A percentile compares a stretch with the other conserved stretches of the same genome.
These are phyloP conservation scores for Hymenopus coronatus DNA, from an alignment of 2,888 invertebrate species.

Conservation along the genomic window DNA sequence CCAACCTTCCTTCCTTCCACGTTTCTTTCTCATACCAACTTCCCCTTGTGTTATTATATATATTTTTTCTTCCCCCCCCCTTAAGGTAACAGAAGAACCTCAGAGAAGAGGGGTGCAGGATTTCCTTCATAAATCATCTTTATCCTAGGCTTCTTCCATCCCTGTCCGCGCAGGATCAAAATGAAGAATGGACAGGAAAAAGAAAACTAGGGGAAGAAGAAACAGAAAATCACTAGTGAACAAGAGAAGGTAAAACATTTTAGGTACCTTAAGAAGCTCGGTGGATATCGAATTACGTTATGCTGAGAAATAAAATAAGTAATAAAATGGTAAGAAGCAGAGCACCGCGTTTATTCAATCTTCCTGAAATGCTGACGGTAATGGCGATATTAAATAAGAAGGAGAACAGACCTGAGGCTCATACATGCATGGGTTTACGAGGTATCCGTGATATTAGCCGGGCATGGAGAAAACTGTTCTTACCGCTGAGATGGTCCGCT, in stretches of 20 bases:
- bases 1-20: slow-evolving; percentile 6
- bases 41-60: background rate
- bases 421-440: background rate
- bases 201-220: slow-evolving; percentile 3
- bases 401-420: background rate
- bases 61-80: background rate
- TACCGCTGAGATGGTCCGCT: too few relatives aligned
- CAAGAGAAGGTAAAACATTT: slow-evolving; percentile 18
- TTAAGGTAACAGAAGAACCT: background rate
- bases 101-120: background rate
- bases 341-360: background rate
- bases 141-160: slow-evolving; percentile 29
- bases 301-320: background rate
- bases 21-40: background rate
- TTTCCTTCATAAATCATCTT: slow-evolving; percentile 31
- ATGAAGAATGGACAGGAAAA: slow-evolving; percentile 29
- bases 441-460: background rate
- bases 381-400: background rate
- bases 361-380: background rate
- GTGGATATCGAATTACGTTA: background rate
- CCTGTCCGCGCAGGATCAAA: slow-evolving; percentile 31
- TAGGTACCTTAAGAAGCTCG: background rate
- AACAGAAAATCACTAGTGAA: slow-evolving; percentile 12
- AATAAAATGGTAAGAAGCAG: background rate
- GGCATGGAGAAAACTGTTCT: background rate